A percentile compares a stretch with the other conserved stretches of the same genome.
Conservation (phyloP, 2,797 vertebrate species). For the Tokudaia muenninki region DNA sequence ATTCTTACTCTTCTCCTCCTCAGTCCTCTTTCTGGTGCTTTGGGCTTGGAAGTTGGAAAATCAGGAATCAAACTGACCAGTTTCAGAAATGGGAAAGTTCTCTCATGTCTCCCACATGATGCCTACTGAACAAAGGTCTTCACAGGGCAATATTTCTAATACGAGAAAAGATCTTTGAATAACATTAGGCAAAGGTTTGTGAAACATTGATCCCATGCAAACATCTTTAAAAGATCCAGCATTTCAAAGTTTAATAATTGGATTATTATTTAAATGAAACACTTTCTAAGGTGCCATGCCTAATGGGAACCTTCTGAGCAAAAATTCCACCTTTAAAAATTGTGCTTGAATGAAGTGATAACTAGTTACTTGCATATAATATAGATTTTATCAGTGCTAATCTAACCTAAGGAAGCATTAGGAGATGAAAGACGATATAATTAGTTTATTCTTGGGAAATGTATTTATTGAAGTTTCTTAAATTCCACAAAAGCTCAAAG, state of each 20-base stretch:
- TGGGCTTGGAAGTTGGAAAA: not conserved
- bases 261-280: conserved; percentile 68
- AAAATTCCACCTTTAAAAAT: conserved; percentile 53
- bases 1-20: not conserved
- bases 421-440: not conserved
- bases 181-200: conserved; percentile 63
- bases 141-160: conserved; percentile 61
- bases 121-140: conserved; percentile 18
- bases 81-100: conserved; percentile 53
- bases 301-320: conserved; percentile 35
- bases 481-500: not conserved
- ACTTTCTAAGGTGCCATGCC: conserved; percentile 54
- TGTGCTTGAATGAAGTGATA: conserved; percentile 48
- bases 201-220: conserved; percentile 55
- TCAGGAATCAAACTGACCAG: not conserved
- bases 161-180: conserved; percentile 63
- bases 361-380: not conserved
- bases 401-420: not conserved
- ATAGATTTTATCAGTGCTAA: not conserved
- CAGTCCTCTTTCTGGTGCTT: not conserved
- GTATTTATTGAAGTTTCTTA: not conserved
- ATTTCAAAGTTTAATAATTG: conserved; percentile 67
- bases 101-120: not conserved
- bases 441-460: not conserved
- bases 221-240: conserved; percentile 60